Conservation (phyloP, 30 jellyfish, hydroid and myxozoan species). For the Pelagia noctiluca region DNA sequence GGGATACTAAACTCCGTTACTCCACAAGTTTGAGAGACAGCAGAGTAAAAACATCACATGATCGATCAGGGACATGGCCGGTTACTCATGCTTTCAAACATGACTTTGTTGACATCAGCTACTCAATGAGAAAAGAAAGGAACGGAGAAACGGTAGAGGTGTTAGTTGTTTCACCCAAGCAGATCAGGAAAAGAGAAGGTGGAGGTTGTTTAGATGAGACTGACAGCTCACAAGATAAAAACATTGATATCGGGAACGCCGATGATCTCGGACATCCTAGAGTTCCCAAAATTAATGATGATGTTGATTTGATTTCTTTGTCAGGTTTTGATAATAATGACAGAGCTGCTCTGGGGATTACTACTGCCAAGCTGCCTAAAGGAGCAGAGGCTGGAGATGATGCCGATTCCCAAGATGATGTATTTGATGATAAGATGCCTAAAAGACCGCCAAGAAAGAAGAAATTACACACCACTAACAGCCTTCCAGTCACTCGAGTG, state of each 20-base stretch:
- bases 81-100: constrained; percentile 8
- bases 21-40: no score
- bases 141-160: constrained; percentile 57
- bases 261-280: constrained; percentile 45
- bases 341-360: background rate
- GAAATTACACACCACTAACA: background rate
- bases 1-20: background rate
- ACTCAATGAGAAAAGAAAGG: constrained; percentile 26
- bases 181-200: background rate
- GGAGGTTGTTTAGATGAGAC: constrained; percentile 13
- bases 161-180: constrained; percentile 43
- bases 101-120: constrained; percentile 48
- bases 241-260: constrained; percentile 50
- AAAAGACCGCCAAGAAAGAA: constrained; percentile 64
- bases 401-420: background rate
- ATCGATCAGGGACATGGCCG: constrained; percentile 36
- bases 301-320: constrained; percentile 58
- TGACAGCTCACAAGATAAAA: background rate
- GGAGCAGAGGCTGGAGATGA: background rate
- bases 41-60: constrained; percentile 35
- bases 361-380: background rate
- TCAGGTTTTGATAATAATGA: constrained; percentile 47
- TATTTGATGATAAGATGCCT: constrained; percentile 36
- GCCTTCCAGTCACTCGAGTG: constrained; percentile 15
- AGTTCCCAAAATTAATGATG: constrained; percentile 15